Evolutionary conservation across 2,888 invertebrate species (phyloP).

Genomic region (Pammene aurita): DNA sequence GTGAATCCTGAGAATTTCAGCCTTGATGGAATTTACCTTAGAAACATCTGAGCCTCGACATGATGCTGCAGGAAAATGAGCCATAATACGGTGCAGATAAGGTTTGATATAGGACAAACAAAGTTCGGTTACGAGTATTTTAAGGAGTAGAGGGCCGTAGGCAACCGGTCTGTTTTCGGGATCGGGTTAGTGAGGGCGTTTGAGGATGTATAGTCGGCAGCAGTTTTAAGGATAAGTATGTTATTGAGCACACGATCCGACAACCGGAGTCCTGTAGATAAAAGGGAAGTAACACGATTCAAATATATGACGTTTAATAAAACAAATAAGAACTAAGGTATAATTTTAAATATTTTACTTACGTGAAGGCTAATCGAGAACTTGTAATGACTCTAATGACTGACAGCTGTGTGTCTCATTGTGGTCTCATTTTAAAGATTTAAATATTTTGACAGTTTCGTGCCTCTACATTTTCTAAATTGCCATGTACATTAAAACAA

Average conservation of each 20-base stretch:
- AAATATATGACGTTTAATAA: too few species aligned
- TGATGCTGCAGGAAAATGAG: neutral
- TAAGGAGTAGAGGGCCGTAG: slow-evolving; percentile 11
- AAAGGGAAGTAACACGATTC: too few species aligned
- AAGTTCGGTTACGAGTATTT: neutral
- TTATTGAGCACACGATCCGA: neutral
- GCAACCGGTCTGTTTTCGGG: slow-evolving; percentile 30
- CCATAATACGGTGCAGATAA: neutral
- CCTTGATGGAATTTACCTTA: slow-evolving; percentile 36
- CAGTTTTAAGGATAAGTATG: slow-evolving; percentile 1
- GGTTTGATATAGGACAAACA: neutral
- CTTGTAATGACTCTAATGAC: too few species aligned
- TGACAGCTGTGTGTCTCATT: too few species aligned
- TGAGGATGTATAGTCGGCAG: slow-evolving; percentile 11
- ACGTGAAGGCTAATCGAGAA: too few species aligned
- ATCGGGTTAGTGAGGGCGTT: slow-evolving; percentile 31
- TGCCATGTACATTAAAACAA: too few species aligned
- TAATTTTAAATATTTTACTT: too few species aligned
- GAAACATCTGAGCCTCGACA: slow-evolving; percentile 27
- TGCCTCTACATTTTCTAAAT: too few species aligned
- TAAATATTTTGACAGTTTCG: too few species aligned
- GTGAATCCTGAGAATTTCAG: slow-evolving; percentile 31
- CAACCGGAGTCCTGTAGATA: neutral
- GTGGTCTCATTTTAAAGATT: too few species aligned
- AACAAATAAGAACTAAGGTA: too few species aligned